These are phyloP conservation scores for Brachirus orientalis DNA, from an alignment of 2,113 vertebrate species.

Conservation along the genomic window DNA sequence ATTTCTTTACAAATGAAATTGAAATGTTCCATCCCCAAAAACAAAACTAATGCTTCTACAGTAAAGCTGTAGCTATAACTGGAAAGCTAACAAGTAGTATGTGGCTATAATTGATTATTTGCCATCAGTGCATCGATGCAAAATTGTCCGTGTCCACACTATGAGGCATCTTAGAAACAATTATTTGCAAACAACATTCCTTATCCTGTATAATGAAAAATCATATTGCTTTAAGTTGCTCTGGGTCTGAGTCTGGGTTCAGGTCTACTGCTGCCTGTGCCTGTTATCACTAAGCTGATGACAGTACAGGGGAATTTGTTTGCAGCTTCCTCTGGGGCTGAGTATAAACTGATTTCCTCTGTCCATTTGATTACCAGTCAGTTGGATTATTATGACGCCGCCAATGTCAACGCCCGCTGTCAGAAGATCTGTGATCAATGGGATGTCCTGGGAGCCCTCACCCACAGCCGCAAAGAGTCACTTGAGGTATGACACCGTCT, in stretches of 20 bases:
- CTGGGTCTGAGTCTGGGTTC: background rate
- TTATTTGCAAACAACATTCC: too few relatives aligned
- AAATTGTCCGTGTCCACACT: too few relatives aligned
- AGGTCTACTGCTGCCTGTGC: background rate
- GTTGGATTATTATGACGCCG: conserved; percentile 94
- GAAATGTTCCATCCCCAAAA: too few relatives aligned
- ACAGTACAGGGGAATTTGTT: background rate
- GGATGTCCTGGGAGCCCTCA: conserved; percentile 89
- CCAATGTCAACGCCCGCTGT: conserved; percentile 91
- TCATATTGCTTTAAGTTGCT: background rate
- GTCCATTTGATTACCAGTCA: conserved; percentile 79
- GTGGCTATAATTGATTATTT: too few relatives aligned
- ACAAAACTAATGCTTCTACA: too few relatives aligned
- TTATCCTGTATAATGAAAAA: too few relatives aligned
- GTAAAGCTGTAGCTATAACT: too few relatives aligned
- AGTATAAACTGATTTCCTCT: background rate
- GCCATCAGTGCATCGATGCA: too few relatives aligned
- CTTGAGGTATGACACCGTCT: conserved; percentile 83
- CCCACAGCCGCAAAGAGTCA: conserved; percentile 88
- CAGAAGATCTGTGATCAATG: conserved; percentile 97
- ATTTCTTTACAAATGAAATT: too few relatives aligned
- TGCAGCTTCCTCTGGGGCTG: background rate
- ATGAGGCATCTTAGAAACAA: too few relatives aligned
- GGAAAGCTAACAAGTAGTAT: too few relatives aligned
- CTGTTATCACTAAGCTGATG: background rate